A percentile compares a stretch with the other conserved stretches of the same genome.
phyloP scores from a whole-genome alignment of 2,888 invertebrate species.

The Drosophila recens region DNA sequence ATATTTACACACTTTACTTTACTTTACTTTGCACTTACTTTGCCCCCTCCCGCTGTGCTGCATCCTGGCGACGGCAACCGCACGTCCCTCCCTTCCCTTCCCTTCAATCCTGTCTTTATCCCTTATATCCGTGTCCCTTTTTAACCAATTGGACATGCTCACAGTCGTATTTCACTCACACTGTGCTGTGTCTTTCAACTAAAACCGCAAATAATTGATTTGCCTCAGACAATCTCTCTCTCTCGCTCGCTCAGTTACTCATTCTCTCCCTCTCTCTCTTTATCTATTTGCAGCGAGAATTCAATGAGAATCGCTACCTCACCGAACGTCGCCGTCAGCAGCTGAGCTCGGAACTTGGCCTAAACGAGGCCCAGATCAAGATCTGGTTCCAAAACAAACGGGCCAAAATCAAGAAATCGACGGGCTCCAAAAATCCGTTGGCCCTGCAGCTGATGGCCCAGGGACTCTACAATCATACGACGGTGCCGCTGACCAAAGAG shows the following conservation, averaged over 20 bases:
- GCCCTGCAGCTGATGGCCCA: constrained; percentile 97
- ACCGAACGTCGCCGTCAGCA: constrained; percentile 96
- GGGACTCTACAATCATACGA: constrained; percentile 96
- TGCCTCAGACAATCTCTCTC: constrained; percentile 46
- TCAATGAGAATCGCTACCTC: constrained; percentile 95
- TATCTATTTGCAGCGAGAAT: constrained; percentile 89
- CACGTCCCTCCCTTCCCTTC: constrained; percentile 35
- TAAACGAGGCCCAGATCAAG: constrained; percentile 98
- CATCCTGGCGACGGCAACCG: constrained; percentile 60
- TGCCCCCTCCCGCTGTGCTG: constrained; percentile 56
- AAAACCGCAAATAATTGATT: constrained; percentile 85
- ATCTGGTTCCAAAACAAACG: constrained; percentile 99
- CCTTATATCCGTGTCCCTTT: constrained; percentile 11
- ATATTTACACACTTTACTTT: constrained; percentile 77
- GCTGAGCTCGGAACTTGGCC: constrained; percentile 94
- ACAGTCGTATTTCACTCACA: constrained; percentile 57
- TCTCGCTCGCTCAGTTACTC: constrained; percentile 15
- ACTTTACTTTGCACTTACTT: constrained; percentile 1
- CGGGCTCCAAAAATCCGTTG: constrained; percentile 93
- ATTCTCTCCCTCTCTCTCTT: constrained; percentile 16
- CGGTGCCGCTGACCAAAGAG: constrained; percentile 90
- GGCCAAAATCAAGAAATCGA: constrained; percentile 97
- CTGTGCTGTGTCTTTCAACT: constrained; percentile 51
- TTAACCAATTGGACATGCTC: constrained; percentile 79
- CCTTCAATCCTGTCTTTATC: constrained; percentile 16